These are phyloP conservation scores for Ooceraea biroi DNA, from an alignment of 1,140 invertebrate genomes.

Conservation along the genomic window DNA sequence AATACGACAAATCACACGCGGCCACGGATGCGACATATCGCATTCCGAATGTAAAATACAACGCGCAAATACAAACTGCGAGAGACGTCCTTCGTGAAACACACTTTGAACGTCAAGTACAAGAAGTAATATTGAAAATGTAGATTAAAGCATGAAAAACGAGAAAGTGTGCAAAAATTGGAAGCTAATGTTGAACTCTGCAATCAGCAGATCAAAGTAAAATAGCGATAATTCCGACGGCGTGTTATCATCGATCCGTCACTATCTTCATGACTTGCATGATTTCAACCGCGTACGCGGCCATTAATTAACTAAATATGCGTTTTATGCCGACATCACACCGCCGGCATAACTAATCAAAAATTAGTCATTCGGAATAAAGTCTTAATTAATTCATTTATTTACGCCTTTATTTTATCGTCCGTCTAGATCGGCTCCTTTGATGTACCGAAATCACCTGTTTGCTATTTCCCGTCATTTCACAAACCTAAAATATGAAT, in stretches of 20 bases:
- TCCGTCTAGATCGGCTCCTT: conserved; percentile 2
- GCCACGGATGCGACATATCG: not conserved
- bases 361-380: conserved; percentile 22
- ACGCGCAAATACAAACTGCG: too few species aligned
- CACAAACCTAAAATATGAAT: not conserved
- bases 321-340: conserved; percentile 17
- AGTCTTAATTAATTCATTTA: conserved; percentile 51
- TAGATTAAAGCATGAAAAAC: not conserved
- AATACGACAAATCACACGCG: not conserved
- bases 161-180: not conserved
- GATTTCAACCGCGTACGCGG: conserved; percentile 18
- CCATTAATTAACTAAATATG: conserved; percentile 40
- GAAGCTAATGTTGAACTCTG: not conserved
- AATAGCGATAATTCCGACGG: not conserved
- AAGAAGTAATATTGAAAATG: not conserved
- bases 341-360: conserved; percentile 23
- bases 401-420: not conserved
- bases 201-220: not conserved
- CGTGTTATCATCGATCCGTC: conserved; percentile 6
- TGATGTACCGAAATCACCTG: conserved; percentile 10
- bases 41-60: not conserved
- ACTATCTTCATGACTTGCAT: conserved; percentile 42
- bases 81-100: too few species aligned
- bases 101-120: not conserved
- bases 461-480: not conserved